Conservation (phyloP, 2,888 invertebrate species). For the Heteromurus nitidus region DNA sequence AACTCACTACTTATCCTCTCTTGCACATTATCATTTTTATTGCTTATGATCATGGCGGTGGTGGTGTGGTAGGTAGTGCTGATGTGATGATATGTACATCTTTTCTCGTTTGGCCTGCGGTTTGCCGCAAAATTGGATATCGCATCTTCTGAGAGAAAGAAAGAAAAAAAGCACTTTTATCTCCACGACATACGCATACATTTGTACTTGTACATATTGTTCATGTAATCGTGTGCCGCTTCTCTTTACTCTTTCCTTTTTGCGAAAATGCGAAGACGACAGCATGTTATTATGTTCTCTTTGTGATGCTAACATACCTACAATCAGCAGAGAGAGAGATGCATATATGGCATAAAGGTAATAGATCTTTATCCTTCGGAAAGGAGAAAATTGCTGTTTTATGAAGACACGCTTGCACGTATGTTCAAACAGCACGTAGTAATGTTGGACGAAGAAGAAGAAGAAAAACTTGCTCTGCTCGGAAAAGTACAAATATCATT, state of each 20-base stretch:
- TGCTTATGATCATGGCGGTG: slow-evolving; percentile 31
- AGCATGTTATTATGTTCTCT: slow-evolving; percentile 49
- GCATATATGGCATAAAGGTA: too few relatives aligned
- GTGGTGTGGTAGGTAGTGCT: slow-evolving; percentile 22
- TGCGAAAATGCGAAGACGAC: slow-evolving; percentile 1
- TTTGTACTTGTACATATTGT: slow-evolving; percentile 38
- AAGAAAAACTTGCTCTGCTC: slow-evolving; percentile 6
- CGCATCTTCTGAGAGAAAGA: slow-evolving; percentile 36
- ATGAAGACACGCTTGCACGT: slow-evolving; percentile 40
- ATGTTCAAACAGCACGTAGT: slow-evolving; percentile 39
- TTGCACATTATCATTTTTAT: slow-evolving; percentile 49
- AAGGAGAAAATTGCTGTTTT: slow-evolving; percentile 15
- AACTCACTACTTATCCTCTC: too few relatives aligned
- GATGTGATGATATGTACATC: slow-evolving; percentile 33
- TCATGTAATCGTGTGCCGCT: slow-evolving; percentile 48
- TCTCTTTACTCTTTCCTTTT: slow-evolving; percentile 28
- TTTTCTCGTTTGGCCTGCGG: slow-evolving; percentile 61
- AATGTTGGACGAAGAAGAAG: slow-evolving; percentile 8
- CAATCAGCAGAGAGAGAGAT: slow-evolving; percentile 18
- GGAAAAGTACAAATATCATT: slow-evolving; percentile 16
- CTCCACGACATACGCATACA: slow-evolving; percentile 51
- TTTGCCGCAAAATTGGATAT: slow-evolving; percentile 65
- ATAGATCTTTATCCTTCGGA: slow-evolving; percentile 13
- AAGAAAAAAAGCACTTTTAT: slow-evolving; percentile 46
- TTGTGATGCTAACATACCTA: not conserved